Percentiles rank a stretch among this genome's conserved stretches.
These are phyloP conservation scores for Diprion similis DNA, from an alignment of 1,140 invertebrate genomes.

Conservation along the genomic window DNA sequence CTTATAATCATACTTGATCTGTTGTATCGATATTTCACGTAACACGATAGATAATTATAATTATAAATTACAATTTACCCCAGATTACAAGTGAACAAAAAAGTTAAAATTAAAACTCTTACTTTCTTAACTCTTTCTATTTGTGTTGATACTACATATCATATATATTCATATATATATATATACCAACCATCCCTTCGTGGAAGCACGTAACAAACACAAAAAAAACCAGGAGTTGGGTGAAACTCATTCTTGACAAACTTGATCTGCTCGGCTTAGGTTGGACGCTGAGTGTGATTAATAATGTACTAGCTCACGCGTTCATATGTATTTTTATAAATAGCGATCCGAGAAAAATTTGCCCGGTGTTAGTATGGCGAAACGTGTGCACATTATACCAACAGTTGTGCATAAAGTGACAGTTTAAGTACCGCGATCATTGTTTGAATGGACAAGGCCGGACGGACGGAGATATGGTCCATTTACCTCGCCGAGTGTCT, in stretches of 20 bases:
- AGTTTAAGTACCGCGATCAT: slow-evolving; percentile 4
- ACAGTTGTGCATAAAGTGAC: slow-evolving; percentile 11
- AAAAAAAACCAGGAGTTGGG: background rate
- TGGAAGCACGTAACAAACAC: background rate
- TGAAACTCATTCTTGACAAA: background rate
- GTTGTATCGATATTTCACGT: no score
- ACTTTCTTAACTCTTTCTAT: no score
- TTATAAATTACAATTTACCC: no score
- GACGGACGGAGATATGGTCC: slow-evolving; percentile 16
- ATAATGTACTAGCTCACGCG: background rate
- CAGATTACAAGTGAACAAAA: no score
- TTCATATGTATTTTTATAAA: background rate
- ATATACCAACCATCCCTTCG: background rate
- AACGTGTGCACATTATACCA: background rate
- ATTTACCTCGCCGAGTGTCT: slow-evolving; percentile 8
- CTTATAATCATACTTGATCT: no score
- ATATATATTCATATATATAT: no score
- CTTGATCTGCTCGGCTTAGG: background rate
- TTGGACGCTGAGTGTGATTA: background rate
- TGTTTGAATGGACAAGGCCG: background rate
- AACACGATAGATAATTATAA: no score
- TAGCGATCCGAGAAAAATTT: background rate
- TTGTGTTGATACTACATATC: no score
- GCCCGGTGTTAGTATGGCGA: background rate
- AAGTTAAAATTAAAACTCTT: no score